A percentile compares a stretch with the other conserved stretches of the same genome.
Conservation (phyloP, 2,113 vertebrate species). For the Otocyon megalotis region DNA sequence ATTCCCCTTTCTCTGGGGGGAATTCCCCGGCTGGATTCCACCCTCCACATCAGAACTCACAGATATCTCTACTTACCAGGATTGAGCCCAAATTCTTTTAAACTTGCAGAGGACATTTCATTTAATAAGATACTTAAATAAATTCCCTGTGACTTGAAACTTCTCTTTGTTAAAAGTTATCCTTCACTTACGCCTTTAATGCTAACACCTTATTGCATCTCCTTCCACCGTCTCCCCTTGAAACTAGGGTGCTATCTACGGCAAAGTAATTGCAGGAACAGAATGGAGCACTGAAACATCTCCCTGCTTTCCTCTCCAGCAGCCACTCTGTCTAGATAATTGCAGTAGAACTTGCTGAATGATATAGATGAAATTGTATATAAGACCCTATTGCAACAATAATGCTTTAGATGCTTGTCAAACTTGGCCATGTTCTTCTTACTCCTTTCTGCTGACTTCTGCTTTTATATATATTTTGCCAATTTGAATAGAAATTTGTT, state of each 20-base stretch:
- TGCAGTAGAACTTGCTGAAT: constrained; percentile 44
- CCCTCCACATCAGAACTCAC: background rate
- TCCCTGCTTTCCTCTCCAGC: background rate
- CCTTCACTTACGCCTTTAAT: constrained; percentile 34
- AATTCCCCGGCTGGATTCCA: background rate
- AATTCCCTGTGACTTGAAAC: background rate
- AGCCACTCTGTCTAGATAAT: constrained; percentile 20
- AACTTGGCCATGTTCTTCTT: background rate
- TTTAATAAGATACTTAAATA: constrained; percentile 12
- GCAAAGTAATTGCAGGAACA: constrained; percentile 17
- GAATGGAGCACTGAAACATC: constrained; percentile 10
- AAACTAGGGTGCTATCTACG: background rate
- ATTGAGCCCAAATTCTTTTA: background rate
- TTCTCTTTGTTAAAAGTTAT: constrained; percentile 43
- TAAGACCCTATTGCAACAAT: background rate
- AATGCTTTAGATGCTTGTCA: constrained; percentile 1
- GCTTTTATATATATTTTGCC: constrained; percentile 1
- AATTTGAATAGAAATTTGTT: constrained; percentile 54
- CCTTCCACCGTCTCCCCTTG: background rate
- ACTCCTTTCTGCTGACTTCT: background rate
- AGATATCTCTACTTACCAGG: background rate
- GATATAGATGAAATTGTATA: constrained; percentile 6
- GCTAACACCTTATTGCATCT: background rate
- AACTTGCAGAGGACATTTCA: constrained; percentile 17
- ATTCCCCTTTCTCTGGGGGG: background rate